Percentiles rank a stretch among this genome's conserved stretches.
Evolutionary conservation across 2,113 vertebrate genomes (phyloP).

Genomic region (Anolis sagrei): DNA sequence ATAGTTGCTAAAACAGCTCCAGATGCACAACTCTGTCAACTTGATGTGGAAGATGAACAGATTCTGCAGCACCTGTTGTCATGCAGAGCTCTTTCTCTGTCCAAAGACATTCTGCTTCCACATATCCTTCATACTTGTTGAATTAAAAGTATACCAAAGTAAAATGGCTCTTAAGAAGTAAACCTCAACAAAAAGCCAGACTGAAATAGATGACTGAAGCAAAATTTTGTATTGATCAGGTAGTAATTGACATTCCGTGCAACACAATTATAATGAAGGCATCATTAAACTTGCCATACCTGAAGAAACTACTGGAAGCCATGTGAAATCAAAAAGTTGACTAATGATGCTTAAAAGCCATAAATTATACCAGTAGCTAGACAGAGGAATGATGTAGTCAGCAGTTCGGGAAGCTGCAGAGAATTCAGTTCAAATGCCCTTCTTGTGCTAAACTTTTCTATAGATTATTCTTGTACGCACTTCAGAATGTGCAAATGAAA

Average conservation of each 20-base stretch:
- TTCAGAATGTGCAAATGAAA: not conserved
- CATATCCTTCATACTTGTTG: not conserved
- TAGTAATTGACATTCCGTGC: conserved; percentile 31
- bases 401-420: conserved; percentile 1
- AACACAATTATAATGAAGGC: conserved; percentile 13
- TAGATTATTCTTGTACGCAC: not conserved
- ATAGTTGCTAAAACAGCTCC: not conserved
- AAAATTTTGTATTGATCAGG: conserved; percentile 26
- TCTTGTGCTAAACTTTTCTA: not conserved
- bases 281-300: conserved; percentile 30
- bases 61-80: not conserved
- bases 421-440: not conserved
- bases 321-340: conserved; percentile 32
- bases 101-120: not conserved
- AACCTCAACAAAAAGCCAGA: not conserved
- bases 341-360: conserved; percentile 29
- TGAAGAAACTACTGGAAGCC: conserved; percentile 30
- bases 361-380: conserved; percentile 14
- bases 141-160: not conserved
- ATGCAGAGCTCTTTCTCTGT: not conserved
- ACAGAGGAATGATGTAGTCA: conserved; percentile 6
- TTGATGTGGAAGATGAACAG: not conserved
- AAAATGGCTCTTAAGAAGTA: conserved; percentile 13
- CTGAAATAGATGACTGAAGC: conserved; percentile 27
- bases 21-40: not conserved